Conservation (phyloP, 2,888 invertebrate genomes). For the Calameuta idolon region DNA sequence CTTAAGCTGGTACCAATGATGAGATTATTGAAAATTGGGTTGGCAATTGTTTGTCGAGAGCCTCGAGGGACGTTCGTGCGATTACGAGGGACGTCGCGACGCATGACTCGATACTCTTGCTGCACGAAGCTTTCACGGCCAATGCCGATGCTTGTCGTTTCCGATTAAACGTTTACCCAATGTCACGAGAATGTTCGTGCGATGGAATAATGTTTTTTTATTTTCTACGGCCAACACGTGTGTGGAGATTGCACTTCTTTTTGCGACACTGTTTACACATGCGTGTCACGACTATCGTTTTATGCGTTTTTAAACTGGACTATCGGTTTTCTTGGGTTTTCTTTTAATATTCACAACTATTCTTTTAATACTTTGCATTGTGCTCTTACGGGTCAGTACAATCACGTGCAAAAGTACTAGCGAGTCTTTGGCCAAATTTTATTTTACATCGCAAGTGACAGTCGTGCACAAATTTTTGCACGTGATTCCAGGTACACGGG, state of each 20-base stretch:
- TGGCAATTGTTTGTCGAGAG: neutral
- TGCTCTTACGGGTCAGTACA: neutral
- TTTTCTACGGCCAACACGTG: neutral
- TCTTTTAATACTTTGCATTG: no score
- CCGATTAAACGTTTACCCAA: neutral
- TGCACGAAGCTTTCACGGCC: neutral
- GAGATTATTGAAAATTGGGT: neutral
- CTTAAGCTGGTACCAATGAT: neutral
- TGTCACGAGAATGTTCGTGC: neutral
- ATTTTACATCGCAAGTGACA: neutral
- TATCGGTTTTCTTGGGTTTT: neutral
- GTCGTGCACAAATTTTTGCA: neutral
- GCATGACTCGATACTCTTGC: neutral
- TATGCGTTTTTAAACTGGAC: neutral
- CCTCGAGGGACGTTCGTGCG: neutral
- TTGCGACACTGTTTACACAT: no score
- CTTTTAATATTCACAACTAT: neutral
- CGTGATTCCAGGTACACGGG: neutral
- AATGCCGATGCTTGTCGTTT: neutral
- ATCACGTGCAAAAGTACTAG: neutral
- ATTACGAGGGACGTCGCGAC: neutral
- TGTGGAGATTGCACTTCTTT: neutral
- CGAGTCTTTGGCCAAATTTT: neutral
- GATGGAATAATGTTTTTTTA: neutral
- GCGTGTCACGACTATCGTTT: neutral